Base-by-base conservation (phyloP, 2,113 vertebrate species). In the Apteryx owenii region DNA sequence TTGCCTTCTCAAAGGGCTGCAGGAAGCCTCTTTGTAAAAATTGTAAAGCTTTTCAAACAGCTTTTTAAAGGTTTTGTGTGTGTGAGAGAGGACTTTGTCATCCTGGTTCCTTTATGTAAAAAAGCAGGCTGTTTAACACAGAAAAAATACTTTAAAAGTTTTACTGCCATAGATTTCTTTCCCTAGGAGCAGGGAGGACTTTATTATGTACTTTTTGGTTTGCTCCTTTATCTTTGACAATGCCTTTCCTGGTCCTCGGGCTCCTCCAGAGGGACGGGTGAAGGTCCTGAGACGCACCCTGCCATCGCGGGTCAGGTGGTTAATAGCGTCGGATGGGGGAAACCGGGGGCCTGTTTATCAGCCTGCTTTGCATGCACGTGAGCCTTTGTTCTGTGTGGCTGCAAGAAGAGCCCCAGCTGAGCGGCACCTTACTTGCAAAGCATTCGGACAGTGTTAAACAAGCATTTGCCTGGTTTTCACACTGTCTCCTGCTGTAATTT, bases 291-390 rank as follows among this genome's bases (percentile, higher is more conserved):
- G 93, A 78, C 92, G 91, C 73, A 75, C 85, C 88, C 96, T 97
- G 92, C 79, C 93, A 94, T 4, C n/a, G 65, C 61, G 83, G 91
- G 90, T 94, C 92, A 95, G 91, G 89, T 95, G 88, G 96, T 97
- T 98, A 97, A 97, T 97, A 75, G 93, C 54, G 42, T 93, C 92
- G 72, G 83, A 94, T 75, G 88, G 95, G 96, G 87, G 92, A 81
- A 96, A 88, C 93, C 87, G 71, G 42, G 88, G 96, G 96, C 69
- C 89, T 93, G 66, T 46, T 95, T 54, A 85, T 86, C 79, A 61
- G 14, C 56, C 89, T 97, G 76, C 17, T 98, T 98, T 98, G 95
- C 97, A 96, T 98, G 97, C 97, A 96, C 97, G 97, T 83, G 38
- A 98, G 86, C 75, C 87, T 56, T 88, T 97, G 86, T 96, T 85